phyloP scores from a whole-genome alignment of 2,113 vertebrate genomes.

The Bos indicus region DNA sequence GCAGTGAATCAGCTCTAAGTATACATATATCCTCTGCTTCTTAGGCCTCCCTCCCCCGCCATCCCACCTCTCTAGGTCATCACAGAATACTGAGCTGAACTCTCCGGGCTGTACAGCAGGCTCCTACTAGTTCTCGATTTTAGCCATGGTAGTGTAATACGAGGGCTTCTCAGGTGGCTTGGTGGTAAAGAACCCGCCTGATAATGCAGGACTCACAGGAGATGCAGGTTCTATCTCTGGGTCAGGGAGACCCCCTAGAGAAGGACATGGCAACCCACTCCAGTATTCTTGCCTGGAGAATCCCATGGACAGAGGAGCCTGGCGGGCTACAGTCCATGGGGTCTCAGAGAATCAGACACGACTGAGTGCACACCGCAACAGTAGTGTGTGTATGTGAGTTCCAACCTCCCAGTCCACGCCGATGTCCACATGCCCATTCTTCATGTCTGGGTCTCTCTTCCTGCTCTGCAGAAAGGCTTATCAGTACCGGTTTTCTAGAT shows the following conservation, averaged over 20 bases:
- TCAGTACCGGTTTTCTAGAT: not conserved
- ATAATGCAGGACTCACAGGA: not conserved
- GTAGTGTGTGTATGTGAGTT: not conserved
- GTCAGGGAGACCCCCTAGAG: not conserved
- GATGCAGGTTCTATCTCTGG: not conserved
- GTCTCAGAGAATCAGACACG: not conserved
- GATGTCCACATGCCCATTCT: not conserved
- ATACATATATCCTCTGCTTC: not conserved
- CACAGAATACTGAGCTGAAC: not conserved
- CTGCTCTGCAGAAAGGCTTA: not conserved
- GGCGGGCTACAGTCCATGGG: rapidly evolving
- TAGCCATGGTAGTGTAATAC: not conserved
- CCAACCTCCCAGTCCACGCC: not conserved
- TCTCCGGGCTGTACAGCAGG: not conserved
- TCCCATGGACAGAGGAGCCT: not conserved
- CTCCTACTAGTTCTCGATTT: not conserved
- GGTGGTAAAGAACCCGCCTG: not conserved
- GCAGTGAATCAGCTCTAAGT: not conserved
- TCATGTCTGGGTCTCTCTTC: not conserved
- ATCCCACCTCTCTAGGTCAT: not conserved
- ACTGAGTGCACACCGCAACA: rapidly evolving
- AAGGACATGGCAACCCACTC: not conserved
- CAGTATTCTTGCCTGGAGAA: not conserved
- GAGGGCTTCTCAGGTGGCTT: not conserved
- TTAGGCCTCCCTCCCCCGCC: not conserved